Percentiles rank a stretch among this genome's conserved stretches.
These are phyloP conservation scores for Malurus melanocephalus DNA, from an alignment of 2,113 vertebrate species.

Conservation along the genomic window DNA sequence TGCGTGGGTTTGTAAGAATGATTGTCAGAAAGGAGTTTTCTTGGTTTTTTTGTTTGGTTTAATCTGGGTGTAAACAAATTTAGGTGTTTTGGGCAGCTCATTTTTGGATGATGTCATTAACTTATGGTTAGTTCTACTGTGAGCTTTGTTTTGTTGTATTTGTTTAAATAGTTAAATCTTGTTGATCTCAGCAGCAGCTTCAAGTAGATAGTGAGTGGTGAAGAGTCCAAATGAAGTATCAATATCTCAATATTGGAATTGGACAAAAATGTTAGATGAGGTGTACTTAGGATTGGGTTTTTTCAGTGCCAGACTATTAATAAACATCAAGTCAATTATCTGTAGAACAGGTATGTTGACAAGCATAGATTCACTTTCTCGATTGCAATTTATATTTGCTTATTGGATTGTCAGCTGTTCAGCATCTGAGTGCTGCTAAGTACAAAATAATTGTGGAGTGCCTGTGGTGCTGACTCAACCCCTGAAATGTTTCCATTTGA, in stretches of 20 bases:
- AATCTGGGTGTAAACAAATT: neutral
- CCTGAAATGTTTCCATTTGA: neutral
- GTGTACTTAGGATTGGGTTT: neutral
- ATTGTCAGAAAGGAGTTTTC: neutral
- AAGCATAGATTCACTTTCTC: neutral
- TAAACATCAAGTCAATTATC: neutral
- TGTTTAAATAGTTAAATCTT: neutral
- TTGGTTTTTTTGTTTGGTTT: neutral
- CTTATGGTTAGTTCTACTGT: neutral
- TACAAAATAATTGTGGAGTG: neutral
- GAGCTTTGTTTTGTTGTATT: neutral
- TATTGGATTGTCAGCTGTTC: neutral
- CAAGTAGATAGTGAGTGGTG: neutral
- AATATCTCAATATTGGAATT: neutral
- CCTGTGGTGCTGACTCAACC: neutral
- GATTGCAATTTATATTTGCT: neutral
- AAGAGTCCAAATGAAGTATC: neutral
- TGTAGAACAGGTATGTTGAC: neutral
- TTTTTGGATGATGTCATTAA: fast-evolving
- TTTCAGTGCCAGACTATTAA: neutral
- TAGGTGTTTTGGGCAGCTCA: neutral
- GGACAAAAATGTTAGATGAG: neutral
- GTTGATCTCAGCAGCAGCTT: neutral
- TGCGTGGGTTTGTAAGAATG: fast-evolving
- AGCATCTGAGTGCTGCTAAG: neutral